phyloP scores from a whole-genome alignment of 2,113 vertebrate species.

The Arizona elegans region DNA sequence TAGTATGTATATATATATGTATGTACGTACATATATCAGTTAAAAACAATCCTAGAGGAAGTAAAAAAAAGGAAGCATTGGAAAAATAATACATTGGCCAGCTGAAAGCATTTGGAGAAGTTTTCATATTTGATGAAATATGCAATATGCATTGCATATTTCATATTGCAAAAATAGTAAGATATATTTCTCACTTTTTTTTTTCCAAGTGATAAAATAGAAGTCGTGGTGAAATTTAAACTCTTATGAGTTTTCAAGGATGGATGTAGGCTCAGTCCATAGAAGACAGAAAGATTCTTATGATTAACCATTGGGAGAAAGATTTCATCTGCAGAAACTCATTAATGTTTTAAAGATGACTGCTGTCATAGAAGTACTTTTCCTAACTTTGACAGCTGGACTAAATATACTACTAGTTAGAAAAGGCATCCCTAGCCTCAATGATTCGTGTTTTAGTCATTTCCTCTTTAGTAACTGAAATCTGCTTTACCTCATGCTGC shows the following conservation, averaged over 20 bases:
- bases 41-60: background rate
- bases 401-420: background rate
- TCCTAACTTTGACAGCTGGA: background rate
- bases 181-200: background rate
- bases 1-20: background rate
- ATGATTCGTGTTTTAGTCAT: background rate
- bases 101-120: too few species aligned
- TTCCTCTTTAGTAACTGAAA: background rate
- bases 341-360: background rate
- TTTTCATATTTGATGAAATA: background rate
- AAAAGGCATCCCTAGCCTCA: background rate
- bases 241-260: background rate
- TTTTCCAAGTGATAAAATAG: background rate
- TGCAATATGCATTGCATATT: too few species aligned
- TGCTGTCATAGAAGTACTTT: background rate
- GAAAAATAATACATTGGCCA: background rate
- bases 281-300: background rate
- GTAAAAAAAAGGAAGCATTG: background rate
- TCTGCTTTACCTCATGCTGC: too few species aligned
- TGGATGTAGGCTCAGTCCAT: background rate
- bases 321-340: background rate
- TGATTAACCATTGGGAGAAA: background rate
- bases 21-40: background rate
- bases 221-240: background rate
- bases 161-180: background rate